phyloP scores from a whole-genome alignment of 2,797 vertebrate genomes.

The Dallia pectoralis region DNA sequence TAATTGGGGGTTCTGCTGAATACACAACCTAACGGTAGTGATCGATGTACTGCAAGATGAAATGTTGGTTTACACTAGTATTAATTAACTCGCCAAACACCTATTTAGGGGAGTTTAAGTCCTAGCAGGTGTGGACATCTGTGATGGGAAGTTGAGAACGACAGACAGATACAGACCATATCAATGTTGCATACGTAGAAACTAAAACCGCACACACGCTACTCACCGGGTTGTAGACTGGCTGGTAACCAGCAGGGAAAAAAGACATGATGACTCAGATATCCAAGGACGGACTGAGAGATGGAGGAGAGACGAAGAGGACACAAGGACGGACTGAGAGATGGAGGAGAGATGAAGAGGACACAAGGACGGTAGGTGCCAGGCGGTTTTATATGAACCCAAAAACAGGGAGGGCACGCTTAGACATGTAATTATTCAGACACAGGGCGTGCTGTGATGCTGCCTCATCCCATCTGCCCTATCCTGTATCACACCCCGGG shows the following conservation, averaged over 20 bases:
- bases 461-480: too few relatives aligned
- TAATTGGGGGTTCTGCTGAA: neutral
- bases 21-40: neutral
- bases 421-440: too few relatives aligned
- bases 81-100: neutral
- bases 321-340: neutral
- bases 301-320: neutral
- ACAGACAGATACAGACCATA: neutral
- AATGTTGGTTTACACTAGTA: neutral
- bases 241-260: slow-evolving; percentile 80
- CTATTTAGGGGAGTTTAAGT: neutral
- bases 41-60: neutral
- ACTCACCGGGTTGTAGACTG: slow-evolving; percentile 82
- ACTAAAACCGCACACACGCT: neutral
- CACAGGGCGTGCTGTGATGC: too few relatives aligned
- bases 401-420: too few relatives aligned
- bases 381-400: too few relatives aligned
- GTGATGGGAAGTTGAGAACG: neutral
- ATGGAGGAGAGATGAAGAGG: neutral
- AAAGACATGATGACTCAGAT: slow-evolving; percentile 70
- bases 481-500: too few relatives aligned
- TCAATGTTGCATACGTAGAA: neutral
- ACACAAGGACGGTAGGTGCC: too few relatives aligned
- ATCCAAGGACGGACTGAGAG: neutral
- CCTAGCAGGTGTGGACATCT: neutral